Conservation (phyloP, 2,888 invertebrate genomes). For the Diplolepis rosae region DNA sequence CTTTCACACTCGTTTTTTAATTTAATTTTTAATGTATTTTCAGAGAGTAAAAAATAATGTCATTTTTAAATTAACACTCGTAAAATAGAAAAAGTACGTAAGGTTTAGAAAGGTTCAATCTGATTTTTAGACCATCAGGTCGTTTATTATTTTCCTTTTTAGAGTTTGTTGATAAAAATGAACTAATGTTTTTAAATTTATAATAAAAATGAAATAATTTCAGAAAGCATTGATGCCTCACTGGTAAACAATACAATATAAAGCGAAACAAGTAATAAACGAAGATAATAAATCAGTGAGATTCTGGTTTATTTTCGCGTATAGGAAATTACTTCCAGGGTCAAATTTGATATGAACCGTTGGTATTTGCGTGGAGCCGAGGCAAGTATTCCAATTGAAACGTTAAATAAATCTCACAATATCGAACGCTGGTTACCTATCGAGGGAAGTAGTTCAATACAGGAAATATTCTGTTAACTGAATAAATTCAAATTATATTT, state of each 20-base stretch:
- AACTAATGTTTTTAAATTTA: too few relatives aligned
- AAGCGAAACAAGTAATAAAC: not conserved
- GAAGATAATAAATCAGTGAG: not conserved
- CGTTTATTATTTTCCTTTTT: too few relatives aligned
- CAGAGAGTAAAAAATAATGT: too few relatives aligned
- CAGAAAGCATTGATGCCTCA: too few relatives aligned
- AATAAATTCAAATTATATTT: not conserved
- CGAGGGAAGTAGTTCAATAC: not conserved
- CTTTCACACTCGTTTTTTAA: too few relatives aligned
- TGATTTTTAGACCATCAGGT: too few relatives aligned
- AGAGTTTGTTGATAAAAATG: too few relatives aligned
- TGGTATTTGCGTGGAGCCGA: not conserved
- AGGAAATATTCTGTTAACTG: not conserved
- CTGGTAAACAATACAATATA: not conserved
- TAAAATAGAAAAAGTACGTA: too few relatives aligned
- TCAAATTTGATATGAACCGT: conserved; percentile 1
- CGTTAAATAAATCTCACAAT: conserved; percentile 13
- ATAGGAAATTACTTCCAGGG: conserved; percentile 16
- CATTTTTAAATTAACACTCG: too few relatives aligned
- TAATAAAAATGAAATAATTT: too few relatives aligned
- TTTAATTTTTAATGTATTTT: too few relatives aligned
- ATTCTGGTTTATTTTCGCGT: not conserved
- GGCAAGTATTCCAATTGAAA: conserved; percentile 4
- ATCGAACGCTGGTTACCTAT: not conserved
- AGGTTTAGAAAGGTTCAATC: too few relatives aligned